Base-by-base conservation (phyloP, 2,113 vertebrate genomes). In the Macrotus californicus region DNA sequence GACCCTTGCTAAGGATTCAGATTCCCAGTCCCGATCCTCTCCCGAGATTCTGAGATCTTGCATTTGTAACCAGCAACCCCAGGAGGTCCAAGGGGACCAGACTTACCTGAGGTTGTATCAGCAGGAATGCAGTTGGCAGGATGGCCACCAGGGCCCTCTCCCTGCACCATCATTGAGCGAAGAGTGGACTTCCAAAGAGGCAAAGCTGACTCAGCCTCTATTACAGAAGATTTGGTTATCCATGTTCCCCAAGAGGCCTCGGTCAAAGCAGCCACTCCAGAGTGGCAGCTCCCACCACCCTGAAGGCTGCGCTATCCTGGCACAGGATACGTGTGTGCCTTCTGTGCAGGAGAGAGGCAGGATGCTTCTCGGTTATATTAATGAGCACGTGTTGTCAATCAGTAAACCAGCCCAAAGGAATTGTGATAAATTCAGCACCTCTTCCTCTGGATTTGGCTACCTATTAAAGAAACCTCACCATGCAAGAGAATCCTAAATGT, bases 361-460 rank as follows among this genome's bases (percentile, higher is more conserved):
- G 77, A 22, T 34, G 76, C 54, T 73, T 26, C 54, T 81, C 7
- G 0, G 3, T 24, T 36, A 26, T 69, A 77, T 59, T 66, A 77
- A 54, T 36, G 36, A 95, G 29, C 46, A 64, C 19, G 29, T 12
- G 24, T 61, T 87, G 12, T 61, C 59, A 72, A 41, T 18, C 77
- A 10, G 19, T 15, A 46, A 64, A 76, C 7, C 1, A 10, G 0
- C 31, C 39, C 61, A 82, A 21, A 81, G 46, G 87, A 89, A 95
- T 79, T 89, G 83, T 70, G 89, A 93, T 93, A 41, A 86, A 89
- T 13, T 86, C 80, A 64, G 41, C 54, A 5, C 52, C 64, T 94
- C 93, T 41, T 88, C 61, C 43, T 94, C 69, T 18, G 43, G 79
- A 67, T 89, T 39, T 66, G 50, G 50, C 54, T 89, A 73, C 41